Conservation (phyloP, 2,888 invertebrate species). For the Frankliniella intonsa region DNA sequence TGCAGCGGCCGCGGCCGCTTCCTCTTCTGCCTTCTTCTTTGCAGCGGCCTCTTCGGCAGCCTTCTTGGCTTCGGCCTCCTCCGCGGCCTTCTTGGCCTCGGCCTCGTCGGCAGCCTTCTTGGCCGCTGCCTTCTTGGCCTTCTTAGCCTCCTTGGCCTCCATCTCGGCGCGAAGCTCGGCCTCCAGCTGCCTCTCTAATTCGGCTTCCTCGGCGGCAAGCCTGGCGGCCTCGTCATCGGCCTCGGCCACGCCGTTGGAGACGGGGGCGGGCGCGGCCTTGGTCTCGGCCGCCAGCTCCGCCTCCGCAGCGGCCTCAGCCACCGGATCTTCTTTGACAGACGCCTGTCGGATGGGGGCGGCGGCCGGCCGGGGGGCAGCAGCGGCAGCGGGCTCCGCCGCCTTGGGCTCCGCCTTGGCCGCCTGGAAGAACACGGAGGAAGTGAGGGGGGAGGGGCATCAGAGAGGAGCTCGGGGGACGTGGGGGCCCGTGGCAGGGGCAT, state of each 20-base stretch:
- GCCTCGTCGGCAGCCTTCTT: conserved; percentile 58
- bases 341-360: conserved; percentile 29
- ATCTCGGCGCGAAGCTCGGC: conserved; percentile 59
- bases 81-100: conserved; percentile 61
- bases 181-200: conserved; percentile 58
- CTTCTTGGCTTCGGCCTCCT: conserved; percentile 58
- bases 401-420: not conserved
- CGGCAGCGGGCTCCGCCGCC: not conserved
- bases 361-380: not conserved
- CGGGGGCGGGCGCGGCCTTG: conserved; percentile 31
- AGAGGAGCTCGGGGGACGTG: not conserved
- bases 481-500: not conserved
- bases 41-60: conserved; percentile 55
- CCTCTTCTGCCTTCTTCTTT: conserved; percentile 46
- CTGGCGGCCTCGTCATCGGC: conserved; percentile 52
- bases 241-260: conserved; percentile 41
- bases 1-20: conserved; percentile 56
- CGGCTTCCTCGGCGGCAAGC: conserved; percentile 50
- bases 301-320: conserved; percentile 16
- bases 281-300: conserved; percentile 30
- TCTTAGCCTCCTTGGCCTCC: conserved; percentile 48
- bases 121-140: conserved; percentile 44
- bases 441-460: not conserved
- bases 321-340: conserved; percentile 33
- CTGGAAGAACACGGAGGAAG: conserved; percentile 17